phyloP scores from a whole-genome alignment of 2,888 invertebrate genomes.

The Argyresthia goedartella region DNA sequence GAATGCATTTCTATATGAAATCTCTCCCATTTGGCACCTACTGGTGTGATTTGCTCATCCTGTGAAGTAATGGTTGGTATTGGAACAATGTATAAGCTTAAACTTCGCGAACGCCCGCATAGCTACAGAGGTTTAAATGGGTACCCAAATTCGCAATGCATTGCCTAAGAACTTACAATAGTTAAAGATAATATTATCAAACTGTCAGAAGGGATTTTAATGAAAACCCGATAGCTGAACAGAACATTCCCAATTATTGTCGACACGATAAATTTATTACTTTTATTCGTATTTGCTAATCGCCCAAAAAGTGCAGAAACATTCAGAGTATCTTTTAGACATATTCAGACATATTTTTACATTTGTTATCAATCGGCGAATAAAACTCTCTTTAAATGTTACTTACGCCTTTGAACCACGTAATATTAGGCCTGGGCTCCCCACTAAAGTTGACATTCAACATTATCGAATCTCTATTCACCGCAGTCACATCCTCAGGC shows the following conservation, averaged over 20 bases:
- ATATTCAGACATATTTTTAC: no score
- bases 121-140: conserved; percentile 15
- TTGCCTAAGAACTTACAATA: no score
- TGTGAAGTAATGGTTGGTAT: neutral
- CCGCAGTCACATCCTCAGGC: neutral
- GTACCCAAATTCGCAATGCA: conserved; percentile 21
- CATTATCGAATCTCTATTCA: neutral
- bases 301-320: no score
- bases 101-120: conserved; percentile 2
- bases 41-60: conserved; percentile 1
- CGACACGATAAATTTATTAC: no score
- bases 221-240: no score
- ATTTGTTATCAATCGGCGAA: neutral
- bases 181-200: no score
- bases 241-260: no score
- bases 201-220: no score
- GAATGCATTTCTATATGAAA: neutral
- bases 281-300: no score
- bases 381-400: neutral
- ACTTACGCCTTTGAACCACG: conserved; percentile 5
- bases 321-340: no score
- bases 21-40: conserved; percentile 1
- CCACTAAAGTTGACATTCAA: neutral
- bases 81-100: no score
- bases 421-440: neutral